phyloP scores from a whole-genome alignment of 2,113 vertebrate genomes.

The Elaphurus davidianus region DNA sequence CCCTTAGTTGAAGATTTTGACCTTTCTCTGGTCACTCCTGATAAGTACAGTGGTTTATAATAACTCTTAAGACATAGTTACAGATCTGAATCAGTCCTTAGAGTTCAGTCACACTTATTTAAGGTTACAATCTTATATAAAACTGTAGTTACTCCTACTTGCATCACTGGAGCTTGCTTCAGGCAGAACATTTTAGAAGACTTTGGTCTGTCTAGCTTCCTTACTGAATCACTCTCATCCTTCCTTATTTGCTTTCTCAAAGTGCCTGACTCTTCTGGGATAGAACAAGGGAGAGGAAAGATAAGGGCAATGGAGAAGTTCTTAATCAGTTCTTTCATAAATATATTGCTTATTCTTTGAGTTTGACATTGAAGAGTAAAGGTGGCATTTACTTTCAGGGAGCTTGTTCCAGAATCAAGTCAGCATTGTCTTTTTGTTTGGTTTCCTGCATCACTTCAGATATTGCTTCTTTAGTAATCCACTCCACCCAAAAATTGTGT shows the following conservation, averaged over 20 bases:
- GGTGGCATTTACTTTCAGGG: not conserved
- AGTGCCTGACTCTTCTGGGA: not conserved
- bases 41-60: not conserved
- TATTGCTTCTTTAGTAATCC: not conserved
- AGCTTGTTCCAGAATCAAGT: not conserved
- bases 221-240: not conserved
- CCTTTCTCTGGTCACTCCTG: not conserved
- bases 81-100: not conserved
- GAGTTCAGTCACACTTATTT: not conserved
- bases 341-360: not conserved
- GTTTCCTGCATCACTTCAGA: not conserved
- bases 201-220: not conserved
- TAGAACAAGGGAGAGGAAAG: not conserved
- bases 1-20: not conserved
- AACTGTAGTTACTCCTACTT: not conserved
- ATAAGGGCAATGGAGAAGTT: not conserved
- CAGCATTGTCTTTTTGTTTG: not conserved
- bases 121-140: not conserved
- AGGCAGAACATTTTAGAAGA: not conserved
- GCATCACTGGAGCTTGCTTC: not conserved
- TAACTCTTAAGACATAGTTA: not conserved
- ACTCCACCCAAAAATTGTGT: not conserved
- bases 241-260: not conserved
- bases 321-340: not conserved
- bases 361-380: not conserved